Conservation (phyloP, 2,888 invertebrate species). For the Omphaloscelis lunosa region DNA sequence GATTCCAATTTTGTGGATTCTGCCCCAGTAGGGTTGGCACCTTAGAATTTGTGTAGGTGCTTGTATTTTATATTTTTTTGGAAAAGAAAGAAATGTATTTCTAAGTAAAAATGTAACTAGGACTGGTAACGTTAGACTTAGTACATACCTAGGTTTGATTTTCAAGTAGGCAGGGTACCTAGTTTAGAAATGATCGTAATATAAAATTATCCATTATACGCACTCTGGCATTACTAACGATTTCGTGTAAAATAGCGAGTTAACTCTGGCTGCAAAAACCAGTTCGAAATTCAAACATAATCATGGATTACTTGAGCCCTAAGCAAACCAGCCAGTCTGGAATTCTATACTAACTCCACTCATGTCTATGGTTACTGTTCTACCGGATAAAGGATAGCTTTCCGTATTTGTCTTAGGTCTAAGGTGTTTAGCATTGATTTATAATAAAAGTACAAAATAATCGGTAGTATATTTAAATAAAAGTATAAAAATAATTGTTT, state of each 20-base stretch:
- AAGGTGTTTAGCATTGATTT: background rate
- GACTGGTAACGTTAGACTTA: too few species aligned
- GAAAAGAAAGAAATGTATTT: too few species aligned
- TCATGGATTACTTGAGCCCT: constrained; percentile 47
- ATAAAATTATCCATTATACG: constrained; percentile 45
- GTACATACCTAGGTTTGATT: too few species aligned
- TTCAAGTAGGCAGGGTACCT: background rate
- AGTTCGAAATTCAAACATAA: constrained; percentile 54
- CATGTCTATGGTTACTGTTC: constrained; percentile 39
- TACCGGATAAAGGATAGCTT: constrained; percentile 34
- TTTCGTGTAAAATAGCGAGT: constrained; percentile 39
- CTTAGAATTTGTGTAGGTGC: too few species aligned
- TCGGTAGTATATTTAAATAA: too few species aligned
- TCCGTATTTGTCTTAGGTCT: constrained; percentile 18
- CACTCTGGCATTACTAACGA: constrained; percentile 35
- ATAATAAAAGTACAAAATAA: too few species aligned
- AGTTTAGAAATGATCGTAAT: constrained; percentile 3
- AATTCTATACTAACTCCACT: constrained; percentile 33
- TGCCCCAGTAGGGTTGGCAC: too few species aligned
- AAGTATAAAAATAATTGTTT: too few species aligned
- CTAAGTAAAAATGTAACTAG: too few species aligned
- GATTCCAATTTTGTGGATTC: too few species aligned
- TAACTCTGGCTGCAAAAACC: constrained; percentile 32
- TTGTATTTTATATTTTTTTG: too few species aligned
- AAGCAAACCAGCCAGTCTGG: constrained; percentile 43